A percentile compares a stretch with the other conserved stretches of the same genome.
Conservation (phyloP, 2,888 invertebrate genomes). For the Synergus japonicus region DNA sequence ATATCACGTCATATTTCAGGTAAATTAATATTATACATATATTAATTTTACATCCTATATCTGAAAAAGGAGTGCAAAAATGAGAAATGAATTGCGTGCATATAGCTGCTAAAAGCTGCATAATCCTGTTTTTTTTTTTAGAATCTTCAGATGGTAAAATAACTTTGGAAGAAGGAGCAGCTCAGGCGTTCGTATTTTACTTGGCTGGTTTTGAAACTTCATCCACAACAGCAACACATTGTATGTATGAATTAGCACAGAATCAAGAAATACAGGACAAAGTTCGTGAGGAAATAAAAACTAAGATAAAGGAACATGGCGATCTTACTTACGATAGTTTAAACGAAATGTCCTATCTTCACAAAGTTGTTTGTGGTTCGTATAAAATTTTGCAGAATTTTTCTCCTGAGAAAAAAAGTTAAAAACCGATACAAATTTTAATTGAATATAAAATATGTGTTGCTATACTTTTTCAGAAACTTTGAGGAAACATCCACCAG, state of each 20-base stretch:
- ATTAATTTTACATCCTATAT: too few species aligned
- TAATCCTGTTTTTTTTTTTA: constrained; percentile 10
- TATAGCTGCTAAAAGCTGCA: too few species aligned
- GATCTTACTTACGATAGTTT: constrained; percentile 75
- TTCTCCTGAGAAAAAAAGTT: neutral
- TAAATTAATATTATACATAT: neutral
- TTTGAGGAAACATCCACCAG: constrained; percentile 74
- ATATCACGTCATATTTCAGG: constrained; percentile 12
- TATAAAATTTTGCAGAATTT: constrained; percentile 51
- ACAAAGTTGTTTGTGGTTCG: constrained; percentile 76
- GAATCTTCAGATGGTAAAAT: constrained; percentile 52
- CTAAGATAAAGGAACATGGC: constrained; percentile 66
- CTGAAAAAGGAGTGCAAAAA: too few species aligned
- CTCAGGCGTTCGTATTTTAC: constrained; percentile 78
- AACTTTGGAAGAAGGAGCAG: constrained; percentile 76
- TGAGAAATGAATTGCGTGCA: too few species aligned
- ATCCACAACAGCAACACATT: constrained; percentile 77
- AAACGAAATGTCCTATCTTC: constrained; percentile 78
- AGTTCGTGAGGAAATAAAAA: constrained; percentile 74
- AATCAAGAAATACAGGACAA: constrained; percentile 76
- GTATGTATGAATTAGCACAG: constrained; percentile 76
- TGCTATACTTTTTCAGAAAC: constrained; percentile 62
- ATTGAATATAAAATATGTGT: too few species aligned
- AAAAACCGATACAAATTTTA: too few species aligned
- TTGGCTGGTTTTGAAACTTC: constrained; percentile 79